Conservation (phyloP, 2,888 invertebrate species). For the Lordiphosa andalusiaca region DNA sequence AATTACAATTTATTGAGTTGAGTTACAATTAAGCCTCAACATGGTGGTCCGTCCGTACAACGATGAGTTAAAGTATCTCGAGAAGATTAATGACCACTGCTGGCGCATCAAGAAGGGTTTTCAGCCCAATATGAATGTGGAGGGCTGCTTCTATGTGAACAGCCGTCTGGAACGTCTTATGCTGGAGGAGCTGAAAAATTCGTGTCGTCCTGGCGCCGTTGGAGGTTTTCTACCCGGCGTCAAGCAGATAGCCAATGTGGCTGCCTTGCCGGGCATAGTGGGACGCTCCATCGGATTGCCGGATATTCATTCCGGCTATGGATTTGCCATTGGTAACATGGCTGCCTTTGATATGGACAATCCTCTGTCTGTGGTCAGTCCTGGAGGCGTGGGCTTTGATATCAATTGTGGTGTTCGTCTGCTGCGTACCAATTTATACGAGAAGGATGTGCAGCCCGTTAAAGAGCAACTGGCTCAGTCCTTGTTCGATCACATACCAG, state of each 20-base stretch:
- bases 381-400: slow-evolving; percentile 99
- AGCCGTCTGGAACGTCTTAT: slow-evolving; percentile 93
- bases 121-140: slow-evolving; percentile 99
- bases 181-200: slow-evolving; percentile 96
- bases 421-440: slow-evolving; percentile 95
- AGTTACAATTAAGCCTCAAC: slow-evolving; percentile 58
- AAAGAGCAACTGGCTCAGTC: slow-evolving; percentile 97
- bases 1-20: slow-evolving; percentile 4
- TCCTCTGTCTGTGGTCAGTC: slow-evolving; percentile 91
- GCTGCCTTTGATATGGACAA: slow-evolving; percentile 98
- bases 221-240: slow-evolving; percentile 99
- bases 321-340: slow-evolving; percentile 99
- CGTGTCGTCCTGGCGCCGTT: slow-evolving; percentile 92
- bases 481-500: slow-evolving; percentile 99
- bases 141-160: slow-evolving; percentile 98
- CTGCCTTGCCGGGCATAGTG: slow-evolving; percentile 98
- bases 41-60: slow-evolving; percentile 96
- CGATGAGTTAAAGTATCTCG: slow-evolving; percentile 95
- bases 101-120: slow-evolving; percentile 99
- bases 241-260: slow-evolving; percentile 99
- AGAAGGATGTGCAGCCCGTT: slow-evolving; percentile 94
- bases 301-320: slow-evolving; percentile 99
- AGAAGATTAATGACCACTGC: slow-evolving; percentile 90
- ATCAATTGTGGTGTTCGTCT: slow-evolving; percentile 99
- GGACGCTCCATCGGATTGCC: slow-evolving; percentile 96